Evolutionary conservation across 1,140 invertebrate genomes (phyloP).

Genomic region (Stegodyphus mimosarum): DNA sequence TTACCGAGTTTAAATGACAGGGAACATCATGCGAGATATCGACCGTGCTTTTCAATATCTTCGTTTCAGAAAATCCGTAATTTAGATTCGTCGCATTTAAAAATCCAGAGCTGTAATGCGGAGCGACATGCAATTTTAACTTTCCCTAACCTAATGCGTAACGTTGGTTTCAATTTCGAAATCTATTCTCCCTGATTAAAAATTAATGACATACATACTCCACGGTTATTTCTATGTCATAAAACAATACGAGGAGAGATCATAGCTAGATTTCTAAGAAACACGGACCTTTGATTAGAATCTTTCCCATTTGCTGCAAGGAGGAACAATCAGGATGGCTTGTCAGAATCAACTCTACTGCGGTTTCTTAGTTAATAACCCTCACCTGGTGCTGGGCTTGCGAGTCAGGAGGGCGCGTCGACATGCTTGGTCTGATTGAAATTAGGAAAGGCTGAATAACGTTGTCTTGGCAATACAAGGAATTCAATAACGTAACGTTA

Average conservation of each 20-base stretch:
- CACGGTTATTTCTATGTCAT: neutral
- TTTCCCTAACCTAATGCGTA: too few relatives aligned
- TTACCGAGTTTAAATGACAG: too few relatives aligned
- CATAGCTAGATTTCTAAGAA: conserved; percentile 3
- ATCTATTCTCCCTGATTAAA: conserved; percentile 37
- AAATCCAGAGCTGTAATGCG: neutral
- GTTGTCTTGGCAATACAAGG: conserved; percentile 46
- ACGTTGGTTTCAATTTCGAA: neutral
- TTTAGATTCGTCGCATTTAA: neutral
- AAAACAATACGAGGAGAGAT: conserved; percentile 38
- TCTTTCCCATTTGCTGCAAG: conserved; percentile 5
- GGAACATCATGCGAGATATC: too few relatives aligned
- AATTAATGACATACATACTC: conserved; percentile 35
- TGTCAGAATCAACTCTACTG: neutral
- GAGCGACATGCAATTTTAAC: neutral
- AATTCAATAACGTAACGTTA: conserved; percentile 40
- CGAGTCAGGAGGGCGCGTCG: neutral
- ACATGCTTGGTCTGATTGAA: conserved; percentile 32
- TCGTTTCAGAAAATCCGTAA: too few relatives aligned
- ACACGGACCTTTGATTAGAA: conserved; percentile 34
- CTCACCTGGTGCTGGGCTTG: conserved; percentile 23
- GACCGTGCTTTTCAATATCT: too few relatives aligned
- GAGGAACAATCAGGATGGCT: conserved; percentile 39
- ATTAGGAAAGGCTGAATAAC: conserved; percentile 48
- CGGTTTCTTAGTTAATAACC: conserved; percentile 48